Evolutionary conservation across 2,113 vertebrate genomes (phyloP).

Genomic region (Otolemur garnettii): DNA sequence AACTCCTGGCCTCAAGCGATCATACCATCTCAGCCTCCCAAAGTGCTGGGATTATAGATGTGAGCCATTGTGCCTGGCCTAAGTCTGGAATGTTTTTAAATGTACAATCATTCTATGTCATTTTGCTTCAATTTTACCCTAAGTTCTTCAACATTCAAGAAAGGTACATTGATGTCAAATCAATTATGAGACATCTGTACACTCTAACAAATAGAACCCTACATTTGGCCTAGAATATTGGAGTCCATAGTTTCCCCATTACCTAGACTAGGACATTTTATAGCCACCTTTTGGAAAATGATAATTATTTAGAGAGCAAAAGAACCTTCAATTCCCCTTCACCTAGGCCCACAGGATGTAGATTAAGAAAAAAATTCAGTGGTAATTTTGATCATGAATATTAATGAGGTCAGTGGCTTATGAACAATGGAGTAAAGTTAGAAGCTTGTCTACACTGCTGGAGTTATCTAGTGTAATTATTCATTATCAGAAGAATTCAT

Average conservation of each 20-base stretch:
- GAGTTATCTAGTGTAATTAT: neutral
- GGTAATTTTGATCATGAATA: conserved; percentile 21
- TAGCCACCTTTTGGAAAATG: neutral
- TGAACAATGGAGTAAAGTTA: neutral
- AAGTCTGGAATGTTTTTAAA: neutral
- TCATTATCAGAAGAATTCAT: neutral
- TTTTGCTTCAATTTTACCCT: neutral
- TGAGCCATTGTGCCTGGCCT: too few relatives aligned
- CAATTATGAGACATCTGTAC: neutral
- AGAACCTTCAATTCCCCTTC: neutral
- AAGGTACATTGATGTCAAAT: neutral
- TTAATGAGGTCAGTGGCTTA: neutral
- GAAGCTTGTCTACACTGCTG: neutral
- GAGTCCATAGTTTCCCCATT: neutral
- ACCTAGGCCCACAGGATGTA: neutral
- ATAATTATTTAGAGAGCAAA: neutral
- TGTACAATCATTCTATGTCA: neutral
- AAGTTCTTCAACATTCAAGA: neutral
- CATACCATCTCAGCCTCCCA: too few relatives aligned
- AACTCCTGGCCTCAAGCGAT: too few relatives aligned
- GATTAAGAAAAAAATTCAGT: neutral
- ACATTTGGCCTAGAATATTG: neutral
- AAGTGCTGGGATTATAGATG: too few relatives aligned
- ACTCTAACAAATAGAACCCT: neutral
- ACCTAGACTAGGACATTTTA: neutral